These are phyloP conservation scores for Peromyscus californicus DNA, from an alignment of 2,113 vertebrate species.

Conservation along the genomic window DNA sequence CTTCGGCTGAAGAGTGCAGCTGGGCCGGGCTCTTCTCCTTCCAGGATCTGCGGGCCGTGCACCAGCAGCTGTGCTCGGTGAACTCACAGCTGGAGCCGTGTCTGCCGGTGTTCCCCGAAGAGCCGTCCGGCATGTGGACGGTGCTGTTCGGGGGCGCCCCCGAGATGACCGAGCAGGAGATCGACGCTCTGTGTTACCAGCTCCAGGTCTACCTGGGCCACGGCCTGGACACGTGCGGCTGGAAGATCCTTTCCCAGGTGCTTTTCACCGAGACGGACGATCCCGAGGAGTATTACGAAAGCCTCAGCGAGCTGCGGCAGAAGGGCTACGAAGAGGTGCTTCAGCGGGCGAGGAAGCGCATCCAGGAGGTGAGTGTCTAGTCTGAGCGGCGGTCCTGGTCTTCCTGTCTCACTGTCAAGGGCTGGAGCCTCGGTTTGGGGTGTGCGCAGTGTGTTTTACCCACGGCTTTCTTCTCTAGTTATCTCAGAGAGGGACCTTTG, in stretches of 20 bases:
- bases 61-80: constrained; percentile 96
- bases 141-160: constrained; percentile 92
- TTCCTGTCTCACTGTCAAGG: background rate
- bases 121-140: constrained; percentile 95
- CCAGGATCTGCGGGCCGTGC: constrained; percentile 94
- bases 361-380: constrained; percentile 93
- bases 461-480: background rate
- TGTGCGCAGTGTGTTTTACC: background rate
- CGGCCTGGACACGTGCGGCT: constrained; percentile 97
- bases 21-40: constrained; percentile 99
- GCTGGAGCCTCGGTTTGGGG: background rate
- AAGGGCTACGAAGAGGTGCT: constrained; percentile 97
- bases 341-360: constrained; percentile 91
- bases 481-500: background rate
- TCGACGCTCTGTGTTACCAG: constrained; percentile 92
- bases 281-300: constrained; percentile 98
- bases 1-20: constrained; percentile 91
- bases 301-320: constrained; percentile 95
- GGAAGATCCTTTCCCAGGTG: constrained; percentile 98
- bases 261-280: constrained; percentile 96
- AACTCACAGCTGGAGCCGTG: constrained; percentile 96
- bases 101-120: constrained; percentile 95
- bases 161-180: constrained; percentile 89
- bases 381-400: too few relatives aligned
- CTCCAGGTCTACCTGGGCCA: constrained; percentile 97